A percentile compares a stretch with the other conserved stretches of the same genome.
Evolutionary conservation across 1,140 invertebrate genomes (phyloP).

Genomic region (Penaeus vannamei): DNA sequence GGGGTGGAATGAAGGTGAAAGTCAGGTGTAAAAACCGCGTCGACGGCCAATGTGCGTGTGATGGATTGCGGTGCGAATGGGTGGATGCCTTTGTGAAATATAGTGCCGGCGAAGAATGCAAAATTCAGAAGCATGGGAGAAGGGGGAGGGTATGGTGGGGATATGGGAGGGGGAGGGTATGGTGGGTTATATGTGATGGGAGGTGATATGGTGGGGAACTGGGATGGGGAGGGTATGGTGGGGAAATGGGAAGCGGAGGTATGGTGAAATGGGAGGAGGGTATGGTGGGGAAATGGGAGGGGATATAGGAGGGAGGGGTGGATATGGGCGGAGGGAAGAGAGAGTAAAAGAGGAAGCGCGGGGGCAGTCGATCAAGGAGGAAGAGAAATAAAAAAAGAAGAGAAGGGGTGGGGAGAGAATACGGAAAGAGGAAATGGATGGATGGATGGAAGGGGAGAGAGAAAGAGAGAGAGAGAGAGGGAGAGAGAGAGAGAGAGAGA

Average conservation of each 20-base stretch:
- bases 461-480: not conserved
- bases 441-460: not conserved
- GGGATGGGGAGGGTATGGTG: no score
- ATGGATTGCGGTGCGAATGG: constrained; percentile 25
- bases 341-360: constrained; percentile 21
- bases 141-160: no score
- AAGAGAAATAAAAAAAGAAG: constrained; percentile 24
- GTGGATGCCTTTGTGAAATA: not conserved
- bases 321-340: not conserved
- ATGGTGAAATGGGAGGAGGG: no score
- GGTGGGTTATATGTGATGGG: no score
- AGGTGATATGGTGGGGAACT: no score
- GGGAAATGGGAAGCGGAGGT: no score
- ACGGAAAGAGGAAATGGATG: no score
- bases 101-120: no score
- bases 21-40: constrained; percentile 7
- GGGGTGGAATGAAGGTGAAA: no score
- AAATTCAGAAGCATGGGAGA: no score
- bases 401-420: not conserved
- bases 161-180: no score
- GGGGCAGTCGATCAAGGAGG: not conserved
- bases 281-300: no score
- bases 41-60: constrained; percentile 6
- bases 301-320: not conserved
- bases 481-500: not conserved